Percentiles rank a stretch among this genome's conserved stretches.
Conservation (phyloP, 2,888 invertebrate species). For the Campoplex nolae region DNA sequence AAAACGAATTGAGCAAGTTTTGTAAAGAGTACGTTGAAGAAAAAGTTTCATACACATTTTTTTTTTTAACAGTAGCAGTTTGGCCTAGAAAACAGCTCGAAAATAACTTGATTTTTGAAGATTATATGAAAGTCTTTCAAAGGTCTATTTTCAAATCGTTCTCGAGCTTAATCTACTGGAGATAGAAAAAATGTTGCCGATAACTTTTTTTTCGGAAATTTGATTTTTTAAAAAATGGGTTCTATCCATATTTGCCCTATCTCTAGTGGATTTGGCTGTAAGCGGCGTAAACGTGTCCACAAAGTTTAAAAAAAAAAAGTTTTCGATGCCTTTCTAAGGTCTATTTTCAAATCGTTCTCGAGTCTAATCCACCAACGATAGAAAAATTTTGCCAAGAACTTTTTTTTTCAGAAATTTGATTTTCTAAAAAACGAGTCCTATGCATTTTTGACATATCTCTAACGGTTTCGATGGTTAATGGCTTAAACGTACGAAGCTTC, state of each 20-base stretch:
- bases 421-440: neutral
- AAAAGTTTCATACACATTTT: neutral
- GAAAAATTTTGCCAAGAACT: neutral
- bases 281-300: too few relatives aligned
- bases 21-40: neutral
- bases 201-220: neutral
- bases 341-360: neutral
- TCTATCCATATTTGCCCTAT: neutral
- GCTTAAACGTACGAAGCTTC: neutral
- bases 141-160: neutral
- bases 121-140: neutral
- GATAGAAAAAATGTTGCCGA: neutral
- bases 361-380: neutral
- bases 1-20: neutral
- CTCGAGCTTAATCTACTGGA: neutral
- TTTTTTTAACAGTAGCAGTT: neutral
- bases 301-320: too few relatives aligned
- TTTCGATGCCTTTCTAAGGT: neutral
- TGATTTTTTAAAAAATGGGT: neutral
- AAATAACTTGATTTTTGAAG: neutral
- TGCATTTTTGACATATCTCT: neutral
- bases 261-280: too few relatives aligned
- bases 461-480: neutral
- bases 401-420: neutral
- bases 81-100: neutral